Conservation (phyloP, 2,113 vertebrate genomes). For the Megaceryle maxima region DNA sequence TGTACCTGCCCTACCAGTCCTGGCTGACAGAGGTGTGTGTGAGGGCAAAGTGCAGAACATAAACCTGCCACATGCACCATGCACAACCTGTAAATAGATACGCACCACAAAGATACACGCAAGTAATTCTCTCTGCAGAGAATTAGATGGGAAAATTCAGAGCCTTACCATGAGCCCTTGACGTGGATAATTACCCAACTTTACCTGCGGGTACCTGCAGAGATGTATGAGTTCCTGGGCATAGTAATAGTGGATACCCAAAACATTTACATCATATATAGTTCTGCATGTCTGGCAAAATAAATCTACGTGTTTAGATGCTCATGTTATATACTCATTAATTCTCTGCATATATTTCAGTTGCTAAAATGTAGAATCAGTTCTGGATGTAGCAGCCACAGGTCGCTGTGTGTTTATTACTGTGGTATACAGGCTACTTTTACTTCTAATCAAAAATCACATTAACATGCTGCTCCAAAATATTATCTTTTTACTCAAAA, state of each 20-base stretch:
- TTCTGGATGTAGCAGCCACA: background rate
- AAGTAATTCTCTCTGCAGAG: background rate
- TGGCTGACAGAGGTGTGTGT: background rate
- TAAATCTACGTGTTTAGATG: background rate
- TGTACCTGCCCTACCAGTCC: background rate
- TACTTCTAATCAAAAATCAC: background rate
- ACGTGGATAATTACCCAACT: accelerated
- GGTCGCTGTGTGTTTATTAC: background rate
- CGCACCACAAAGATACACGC: background rate
- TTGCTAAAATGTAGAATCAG: background rate
- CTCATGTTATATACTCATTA: accelerated
- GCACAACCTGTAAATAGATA: background rate
- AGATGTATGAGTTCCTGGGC: background rate
- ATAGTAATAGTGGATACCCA: accelerated
- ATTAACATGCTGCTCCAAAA: background rate
- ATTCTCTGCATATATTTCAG: background rate
- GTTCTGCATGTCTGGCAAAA: background rate
- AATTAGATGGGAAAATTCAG: background rate
- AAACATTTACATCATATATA: accelerated
- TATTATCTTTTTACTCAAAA: background rate
- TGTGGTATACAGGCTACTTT: accelerated
- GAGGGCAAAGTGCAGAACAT: background rate
- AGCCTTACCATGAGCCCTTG: background rate
- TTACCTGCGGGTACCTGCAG: background rate
- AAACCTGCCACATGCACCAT: background rate